phyloP scores from a whole-genome alignment of 2,888 invertebrate genomes.

The Apodemia mormo region DNA sequence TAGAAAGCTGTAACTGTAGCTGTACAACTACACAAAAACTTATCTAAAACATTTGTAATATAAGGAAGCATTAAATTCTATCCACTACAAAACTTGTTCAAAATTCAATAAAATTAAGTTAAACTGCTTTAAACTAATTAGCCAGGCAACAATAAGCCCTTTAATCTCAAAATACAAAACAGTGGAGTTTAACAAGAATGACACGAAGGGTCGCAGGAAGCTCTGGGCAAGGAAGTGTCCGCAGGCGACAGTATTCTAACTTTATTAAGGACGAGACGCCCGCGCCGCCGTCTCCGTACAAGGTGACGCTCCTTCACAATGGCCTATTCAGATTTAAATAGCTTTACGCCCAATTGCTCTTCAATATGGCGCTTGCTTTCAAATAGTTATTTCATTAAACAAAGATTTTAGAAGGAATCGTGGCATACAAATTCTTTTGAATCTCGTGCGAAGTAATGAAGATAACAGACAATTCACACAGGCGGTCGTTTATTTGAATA shows the following conservation, averaged over 20 bases:
- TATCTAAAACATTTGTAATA: neutral
- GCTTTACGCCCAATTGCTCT: constrained; percentile 80
- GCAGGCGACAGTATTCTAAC: constrained; percentile 68
- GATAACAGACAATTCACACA: neutral
- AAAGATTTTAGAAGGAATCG: constrained; percentile 58
- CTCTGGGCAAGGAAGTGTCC: constrained; percentile 53
- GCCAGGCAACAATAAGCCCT: constrained; percentile 20
- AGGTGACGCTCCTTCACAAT: constrained; percentile 79
- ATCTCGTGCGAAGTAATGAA: neutral
- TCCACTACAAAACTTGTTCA: neutral
- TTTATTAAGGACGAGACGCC: constrained; percentile 72
- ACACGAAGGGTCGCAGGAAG: constrained; percentile 51
- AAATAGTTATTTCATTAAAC: constrained; percentile 77
- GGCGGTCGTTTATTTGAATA: neutral
- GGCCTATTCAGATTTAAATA: constrained; percentile 81
- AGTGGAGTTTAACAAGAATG: constrained; percentile 35
- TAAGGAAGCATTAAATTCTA: neutral
- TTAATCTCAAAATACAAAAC: constrained; percentile 23
- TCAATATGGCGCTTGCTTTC: constrained; percentile 72
- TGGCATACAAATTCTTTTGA: constrained; percentile 41
- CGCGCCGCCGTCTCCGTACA: constrained; percentile 62
- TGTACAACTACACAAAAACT: neutral
- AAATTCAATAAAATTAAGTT: constrained; percentile 6
- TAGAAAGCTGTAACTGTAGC: no score
- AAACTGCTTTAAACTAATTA: constrained; percentile 28